Evolutionary conservation across 1,140 invertebrate species (phyloP), one percentile per base, ranked within the genome.

Genomic region (Eupristina koningsbergeri): DNA sequence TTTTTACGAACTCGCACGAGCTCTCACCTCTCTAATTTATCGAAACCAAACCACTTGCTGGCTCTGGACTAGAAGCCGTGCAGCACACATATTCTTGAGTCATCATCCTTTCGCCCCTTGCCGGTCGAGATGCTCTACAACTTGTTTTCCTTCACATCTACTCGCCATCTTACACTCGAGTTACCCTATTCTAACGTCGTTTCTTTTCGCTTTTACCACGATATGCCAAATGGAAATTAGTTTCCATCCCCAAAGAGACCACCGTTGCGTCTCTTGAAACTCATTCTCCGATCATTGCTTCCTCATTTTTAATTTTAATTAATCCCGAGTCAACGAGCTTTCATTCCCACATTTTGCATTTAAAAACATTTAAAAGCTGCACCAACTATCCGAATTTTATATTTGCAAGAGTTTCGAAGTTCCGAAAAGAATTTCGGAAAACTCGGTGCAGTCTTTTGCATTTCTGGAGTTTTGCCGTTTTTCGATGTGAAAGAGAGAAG

Each of bases 21-120:
- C 67, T 71, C 67, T 71, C 36, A 71, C 67, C 67, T 71, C 67
- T 71, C 67, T 71, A 71, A 71, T 71, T 71, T 71, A 71, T 22
- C 67, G 29, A 71, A 36, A 26, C 22, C 36, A 71, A 41, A 71
- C 36, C 36, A 71, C 22, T 71, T n/a, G n/a, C n/a, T n/a, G 15
- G 13, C 36, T 19, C 22, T n/a, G n/a, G 67, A 41, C 67, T 41
- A 71, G 67, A 41, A 41, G 36, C 22, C 15, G 36, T 26, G 29
- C 34, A n/a, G 17, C 36, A 41, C 36, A 41, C 9, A 41, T 71
- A 15, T 26, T 34, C 67, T 41, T 31, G 39, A 71, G 67, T 41
- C 36, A 71, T 71, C 29, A 17, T 71, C 36, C 67, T 58, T 58
- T 58, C 53, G 53, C 53, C 53, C 53, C 53, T 58, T 58, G 29